phyloP scores from a whole-genome alignment of 2,888 invertebrate species.

The Cosmopolites sordidus region DNA sequence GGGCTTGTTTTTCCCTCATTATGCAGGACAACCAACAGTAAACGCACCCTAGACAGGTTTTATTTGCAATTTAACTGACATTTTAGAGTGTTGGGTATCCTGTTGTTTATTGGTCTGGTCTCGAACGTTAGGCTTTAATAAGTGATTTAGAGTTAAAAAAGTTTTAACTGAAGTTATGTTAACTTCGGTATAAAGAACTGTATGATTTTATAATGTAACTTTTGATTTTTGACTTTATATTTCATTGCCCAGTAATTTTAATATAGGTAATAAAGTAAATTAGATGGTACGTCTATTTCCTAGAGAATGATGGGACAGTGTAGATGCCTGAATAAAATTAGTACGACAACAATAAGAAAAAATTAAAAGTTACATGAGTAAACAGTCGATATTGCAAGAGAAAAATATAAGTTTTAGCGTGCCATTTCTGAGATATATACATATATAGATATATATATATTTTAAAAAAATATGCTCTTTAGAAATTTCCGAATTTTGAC shows the following conservation, averaged over 20 bases:
- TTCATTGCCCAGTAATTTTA: too few relatives aligned
- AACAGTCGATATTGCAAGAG: conserved; percentile 7
- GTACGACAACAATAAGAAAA: too few relatives aligned
- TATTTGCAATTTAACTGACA: neutral
- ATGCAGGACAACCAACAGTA: conserved; percentile 4
- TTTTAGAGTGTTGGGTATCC: neutral
- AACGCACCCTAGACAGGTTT: neutral
- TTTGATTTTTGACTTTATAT: conserved; percentile 9
- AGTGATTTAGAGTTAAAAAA: conserved; percentile 14
- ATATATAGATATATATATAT: neutral
- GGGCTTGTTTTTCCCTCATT: too few relatives aligned
- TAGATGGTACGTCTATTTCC: too few relatives aligned
- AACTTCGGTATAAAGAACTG: conserved; percentile 7
- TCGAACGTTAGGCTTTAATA: conserved; percentile 11
- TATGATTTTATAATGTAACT: conserved; percentile 13
- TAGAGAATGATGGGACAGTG: too few relatives aligned
- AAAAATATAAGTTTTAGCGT: too few relatives aligned
- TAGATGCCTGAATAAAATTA: too few relatives aligned
- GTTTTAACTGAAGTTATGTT: conserved; percentile 18
- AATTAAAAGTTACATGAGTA: conserved; percentile 19
- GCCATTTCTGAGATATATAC: conserved; percentile 1
- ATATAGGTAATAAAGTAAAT: too few relatives aligned
- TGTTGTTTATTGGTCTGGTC: conserved; percentile 3
- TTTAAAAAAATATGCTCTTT: neutral
- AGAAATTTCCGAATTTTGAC: too few relatives aligned